Evolutionary conservation across 2,888 invertebrate species (phyloP), one percentile per base, ranked within the genome.

Genomic region (Hydrotaea diabolus): DNA sequence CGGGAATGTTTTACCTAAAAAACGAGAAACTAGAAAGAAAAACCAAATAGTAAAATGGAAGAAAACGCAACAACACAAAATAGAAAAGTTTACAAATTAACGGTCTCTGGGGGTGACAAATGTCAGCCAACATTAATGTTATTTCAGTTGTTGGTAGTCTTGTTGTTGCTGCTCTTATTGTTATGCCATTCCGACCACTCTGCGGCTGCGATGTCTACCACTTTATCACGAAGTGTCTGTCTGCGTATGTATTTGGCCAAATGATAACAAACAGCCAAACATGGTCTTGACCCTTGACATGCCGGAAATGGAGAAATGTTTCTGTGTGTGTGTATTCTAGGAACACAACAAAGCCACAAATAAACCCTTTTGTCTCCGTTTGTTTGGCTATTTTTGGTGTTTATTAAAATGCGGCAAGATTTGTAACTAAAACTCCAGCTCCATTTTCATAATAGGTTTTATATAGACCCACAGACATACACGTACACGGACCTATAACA

Each of bases 11-110:
- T 59, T 26, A 19, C 23, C 23, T n/a, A 26, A 59, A 59, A 21
- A 59, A 23, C 23, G 7, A 23, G 26, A 59, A 11, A 11, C 11
- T 21, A 2, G 11, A 21, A 19, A 57, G 19, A 57, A 57, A 57
- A 57, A 57, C 26, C 3, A 49, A 13, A 39, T 9, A 55, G 55
- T 2, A 13, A 39, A 23, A 13, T 53, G 46, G 76, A 13, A 39
- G 13, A 39, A 39, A 39, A 59, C n/a, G 62, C 49, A 31, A 46
- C 26, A 80, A 80, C 36, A 81, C 79, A 84, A 81, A 84, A 79
- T 79, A 76, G 80, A 85, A 83, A 82, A 81, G 83, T 85, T 85
- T 83, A 81, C 85, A 85, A 83, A 85, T 85, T 83, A 83, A 82
- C 85, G 53, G 78, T 77, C 79, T 80, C 77, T 57, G 74, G 80